Conservation (phyloP, 2,797 vertebrate species). For the Florisuga fusca region DNA sequence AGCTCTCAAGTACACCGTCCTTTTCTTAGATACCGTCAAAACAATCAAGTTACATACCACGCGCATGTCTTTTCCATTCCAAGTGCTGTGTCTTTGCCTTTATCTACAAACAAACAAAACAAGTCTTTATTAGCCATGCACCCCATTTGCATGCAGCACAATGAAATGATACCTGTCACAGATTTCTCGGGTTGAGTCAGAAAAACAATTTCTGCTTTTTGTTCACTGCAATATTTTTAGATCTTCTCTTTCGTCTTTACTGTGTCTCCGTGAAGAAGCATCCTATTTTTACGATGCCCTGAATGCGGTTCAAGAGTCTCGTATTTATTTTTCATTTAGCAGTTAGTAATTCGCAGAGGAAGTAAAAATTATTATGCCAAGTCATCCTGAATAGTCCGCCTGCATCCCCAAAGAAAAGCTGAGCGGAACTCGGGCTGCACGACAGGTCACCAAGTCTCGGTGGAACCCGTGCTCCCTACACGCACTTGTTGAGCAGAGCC, state of each 20-base stretch:
- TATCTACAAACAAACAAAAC: background rate
- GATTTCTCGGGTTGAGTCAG: background rate
- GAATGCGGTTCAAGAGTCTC: background rate
- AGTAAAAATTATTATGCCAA: background rate
- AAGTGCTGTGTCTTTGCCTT: background rate
- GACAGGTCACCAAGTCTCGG: background rate
- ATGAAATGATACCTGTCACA: background rate
- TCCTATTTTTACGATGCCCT: background rate
- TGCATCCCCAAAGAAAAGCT: background rate
- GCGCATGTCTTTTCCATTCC: background rate
- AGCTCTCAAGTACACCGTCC: slow-evolving; percentile 24
- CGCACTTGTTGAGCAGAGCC: slow-evolving; percentile 23
- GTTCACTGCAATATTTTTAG: background rate
- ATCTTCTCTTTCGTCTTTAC: background rate
- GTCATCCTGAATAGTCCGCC: background rate
- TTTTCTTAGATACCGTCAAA: background rate
- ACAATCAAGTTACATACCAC: background rate
- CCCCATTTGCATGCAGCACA: background rate
- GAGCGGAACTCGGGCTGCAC: background rate
- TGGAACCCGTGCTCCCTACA: rapidly evolving
- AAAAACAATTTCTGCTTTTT: background rate
- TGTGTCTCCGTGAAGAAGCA: background rate
- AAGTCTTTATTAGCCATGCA: background rate
- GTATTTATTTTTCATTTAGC: background rate
- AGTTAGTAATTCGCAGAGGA: background rate